Conservation (phyloP, 2,113 vertebrate species). For the Globicephala melas region DNA sequence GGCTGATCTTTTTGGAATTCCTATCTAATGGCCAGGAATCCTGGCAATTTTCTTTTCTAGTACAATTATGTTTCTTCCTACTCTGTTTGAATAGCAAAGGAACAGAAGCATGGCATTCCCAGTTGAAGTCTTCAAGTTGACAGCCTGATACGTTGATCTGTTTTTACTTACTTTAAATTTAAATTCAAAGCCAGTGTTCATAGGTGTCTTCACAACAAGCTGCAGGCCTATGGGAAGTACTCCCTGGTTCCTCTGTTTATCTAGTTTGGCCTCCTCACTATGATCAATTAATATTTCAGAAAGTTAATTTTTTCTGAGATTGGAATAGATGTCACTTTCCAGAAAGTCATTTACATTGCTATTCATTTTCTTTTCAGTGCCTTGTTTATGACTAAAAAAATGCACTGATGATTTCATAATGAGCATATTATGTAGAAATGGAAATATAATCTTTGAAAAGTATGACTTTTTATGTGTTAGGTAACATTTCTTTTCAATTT, state of each 20-base stretch:
- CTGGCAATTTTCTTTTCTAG: background rate
- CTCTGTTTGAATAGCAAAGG: slow-evolving; percentile 22
- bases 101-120: background rate
- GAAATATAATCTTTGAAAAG: slow-evolving; percentile 50
- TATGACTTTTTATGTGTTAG: slow-evolving; percentile 38
- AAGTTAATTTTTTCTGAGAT: slow-evolving; percentile 11
- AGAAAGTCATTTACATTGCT: slow-evolving; percentile 38
- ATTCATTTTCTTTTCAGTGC: slow-evolving; percentile 57
- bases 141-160: background rate
- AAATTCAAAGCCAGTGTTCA: slow-evolving; percentile 40
- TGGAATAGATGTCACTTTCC: slow-evolving; percentile 50
- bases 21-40: background rate
- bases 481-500: slow-evolving; percentile 46
- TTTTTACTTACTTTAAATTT: slow-evolving; percentile 49
- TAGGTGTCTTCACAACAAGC: background rate
- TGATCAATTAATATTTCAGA: slow-evolving; percentile 66
- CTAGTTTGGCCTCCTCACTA: slow-evolving; percentile 18
- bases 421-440: slow-evolving; percentile 53
- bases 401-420: slow-evolving; percentile 50
- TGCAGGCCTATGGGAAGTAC: background rate
- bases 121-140: background rate
- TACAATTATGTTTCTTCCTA: background rate
- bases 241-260: background rate
- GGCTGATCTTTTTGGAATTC: background rate
- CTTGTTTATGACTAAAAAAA: slow-evolving; percentile 48